phyloP scores from a whole-genome alignment of 2,888 invertebrate species.

The Caenorhabditis afra region DNA sequence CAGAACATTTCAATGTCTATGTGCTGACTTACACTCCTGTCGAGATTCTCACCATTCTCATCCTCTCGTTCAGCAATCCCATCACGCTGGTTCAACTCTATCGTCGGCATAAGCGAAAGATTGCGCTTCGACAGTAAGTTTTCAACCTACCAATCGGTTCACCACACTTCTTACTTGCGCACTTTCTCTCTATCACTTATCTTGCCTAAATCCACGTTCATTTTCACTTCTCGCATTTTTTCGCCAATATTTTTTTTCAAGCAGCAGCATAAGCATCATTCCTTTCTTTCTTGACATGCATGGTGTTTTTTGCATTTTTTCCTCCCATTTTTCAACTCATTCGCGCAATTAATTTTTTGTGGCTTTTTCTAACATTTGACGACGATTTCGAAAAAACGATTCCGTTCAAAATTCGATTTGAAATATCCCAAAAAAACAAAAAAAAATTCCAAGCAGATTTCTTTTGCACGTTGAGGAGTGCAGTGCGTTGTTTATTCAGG shows the following conservation, averaged over 20 bases:
- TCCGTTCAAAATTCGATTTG: neutral
- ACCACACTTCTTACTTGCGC: slow-evolving; percentile 22
- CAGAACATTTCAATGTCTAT: slow-evolving; percentile 72
- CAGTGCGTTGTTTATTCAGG: slow-evolving; percentile 66
- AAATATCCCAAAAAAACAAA: neutral
- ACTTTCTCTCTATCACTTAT: slow-evolving; percentile 39
- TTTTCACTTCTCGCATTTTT: slow-evolving; percentile 22
- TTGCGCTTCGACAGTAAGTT: slow-evolving; percentile 78
- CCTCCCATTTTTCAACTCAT: neutral
- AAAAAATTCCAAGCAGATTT: neutral
- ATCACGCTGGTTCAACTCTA: slow-evolving; percentile 79
- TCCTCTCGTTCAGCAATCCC: slow-evolving; percentile 78
- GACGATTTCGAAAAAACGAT: neutral
- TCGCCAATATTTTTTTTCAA: slow-evolving; percentile 6
- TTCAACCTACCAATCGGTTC: slow-evolving; percentile 7
- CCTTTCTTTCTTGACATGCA: slow-evolving; percentile 39
- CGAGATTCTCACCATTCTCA: slow-evolving; percentile 75
- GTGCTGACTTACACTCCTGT: slow-evolving; percentile 78
- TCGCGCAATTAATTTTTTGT: slow-evolving; percentile 12
- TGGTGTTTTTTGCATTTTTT: slow-evolving; percentile 48
- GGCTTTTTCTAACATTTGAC: slow-evolving; percentile 4
- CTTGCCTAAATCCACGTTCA: slow-evolving; percentile 27
- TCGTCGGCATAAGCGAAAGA: slow-evolving; percentile 78
- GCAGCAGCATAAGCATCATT: neutral
- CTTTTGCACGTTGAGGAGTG: slow-evolving; percentile 52